Evolutionary conservation across 2,888 invertebrate species (phyloP).

Genomic region (Clistopyga incitator): DNA sequence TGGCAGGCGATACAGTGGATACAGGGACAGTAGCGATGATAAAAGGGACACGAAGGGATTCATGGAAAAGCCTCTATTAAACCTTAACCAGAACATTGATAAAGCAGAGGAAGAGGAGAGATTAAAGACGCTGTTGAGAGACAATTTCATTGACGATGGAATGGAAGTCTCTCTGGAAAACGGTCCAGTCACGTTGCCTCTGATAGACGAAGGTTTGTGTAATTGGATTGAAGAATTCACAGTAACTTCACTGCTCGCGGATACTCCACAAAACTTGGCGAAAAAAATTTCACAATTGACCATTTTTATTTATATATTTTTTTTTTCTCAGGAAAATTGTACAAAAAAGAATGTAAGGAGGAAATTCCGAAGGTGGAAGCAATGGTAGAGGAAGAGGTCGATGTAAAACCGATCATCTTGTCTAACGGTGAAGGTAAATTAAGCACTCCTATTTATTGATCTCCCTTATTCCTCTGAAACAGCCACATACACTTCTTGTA

Average conservation of each 20-base stretch:
- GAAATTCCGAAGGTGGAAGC: conserved; percentile 52
- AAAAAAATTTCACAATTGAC: not conserved
- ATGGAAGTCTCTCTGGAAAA: conserved; percentile 73
- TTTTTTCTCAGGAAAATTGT: conserved; percentile 68
- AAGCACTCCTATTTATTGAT: too few relatives aligned
- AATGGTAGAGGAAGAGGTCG: conserved; percentile 71
- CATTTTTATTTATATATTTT: too few relatives aligned
- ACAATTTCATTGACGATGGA: conserved; percentile 82
- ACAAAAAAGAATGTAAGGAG: conserved; percentile 70
- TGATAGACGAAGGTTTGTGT: conserved; percentile 74
- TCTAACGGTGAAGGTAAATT: conserved; percentile 79
- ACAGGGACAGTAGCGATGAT: conserved; percentile 61
- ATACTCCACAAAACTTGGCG: not conserved
- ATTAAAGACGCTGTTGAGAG: conserved; percentile 79
- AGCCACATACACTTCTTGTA: too few relatives aligned
- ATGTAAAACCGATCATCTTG: conserved; percentile 75
- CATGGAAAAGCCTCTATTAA: conserved; percentile 78
- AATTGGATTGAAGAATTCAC: conserved; percentile 13
- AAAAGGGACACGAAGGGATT: conserved; percentile 64
- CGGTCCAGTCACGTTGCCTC: conserved; percentile 79
- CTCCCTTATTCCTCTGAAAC: too few relatives aligned
- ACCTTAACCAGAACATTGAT: conserved; percentile 76
- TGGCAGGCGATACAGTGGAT: conserved; percentile 67
- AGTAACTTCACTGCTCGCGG: not conserved
- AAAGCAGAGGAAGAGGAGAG: conserved; percentile 81